Conservation (phyloP, 2,888 invertebrate species). For the Flexamia atlantica region DNA sequence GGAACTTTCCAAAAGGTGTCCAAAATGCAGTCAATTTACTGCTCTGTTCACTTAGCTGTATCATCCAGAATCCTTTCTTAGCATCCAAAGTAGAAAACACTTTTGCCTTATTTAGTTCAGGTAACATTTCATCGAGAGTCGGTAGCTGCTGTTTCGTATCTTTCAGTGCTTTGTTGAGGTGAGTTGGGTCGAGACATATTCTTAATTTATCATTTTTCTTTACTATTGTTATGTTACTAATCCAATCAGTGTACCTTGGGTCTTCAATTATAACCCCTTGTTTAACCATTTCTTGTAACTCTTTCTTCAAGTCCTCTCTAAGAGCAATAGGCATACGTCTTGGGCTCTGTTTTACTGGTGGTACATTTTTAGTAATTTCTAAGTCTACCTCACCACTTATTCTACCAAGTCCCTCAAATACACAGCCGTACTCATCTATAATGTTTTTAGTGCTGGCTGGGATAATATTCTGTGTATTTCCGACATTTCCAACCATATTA, state of each 20-base stretch:
- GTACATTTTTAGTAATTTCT: not conserved
- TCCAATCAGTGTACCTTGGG: conserved; percentile 57
- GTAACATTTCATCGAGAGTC: conserved; percentile 64
- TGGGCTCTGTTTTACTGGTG: not conserved
- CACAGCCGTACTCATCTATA: conserved; percentile 25
- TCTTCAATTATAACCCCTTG: not conserved
- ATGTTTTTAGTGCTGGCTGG: not conserved
- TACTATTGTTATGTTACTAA: conserved; percentile 64
- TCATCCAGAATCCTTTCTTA: conserved; percentile 29
- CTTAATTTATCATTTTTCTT: conserved; percentile 61
- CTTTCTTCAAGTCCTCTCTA: conserved; percentile 55
- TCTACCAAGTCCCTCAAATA: conserved; percentile 62
- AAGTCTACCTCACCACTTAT: conserved; percentile 18
- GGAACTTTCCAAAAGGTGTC: conserved; percentile 68
- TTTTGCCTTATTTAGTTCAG: conserved; percentile 61
- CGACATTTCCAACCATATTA: too few species aligned
- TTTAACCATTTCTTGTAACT: conserved; percentile 27
- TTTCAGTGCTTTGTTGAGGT: conserved; percentile 62
- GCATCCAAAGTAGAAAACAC: conserved; percentile 63
- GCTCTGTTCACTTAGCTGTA: conserved; percentile 65
- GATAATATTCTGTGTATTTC: too few species aligned
- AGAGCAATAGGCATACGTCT: conserved; percentile 48
- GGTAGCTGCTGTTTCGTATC: conserved; percentile 65
- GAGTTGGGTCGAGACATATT: conserved; percentile 65
- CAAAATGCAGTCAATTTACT: conserved; percentile 67